Percentiles rank a stretch among this genome's conserved stretches.
Conservation (phyloP, 1,140 invertebrate species). For the Pantala flavescens region DNA sequence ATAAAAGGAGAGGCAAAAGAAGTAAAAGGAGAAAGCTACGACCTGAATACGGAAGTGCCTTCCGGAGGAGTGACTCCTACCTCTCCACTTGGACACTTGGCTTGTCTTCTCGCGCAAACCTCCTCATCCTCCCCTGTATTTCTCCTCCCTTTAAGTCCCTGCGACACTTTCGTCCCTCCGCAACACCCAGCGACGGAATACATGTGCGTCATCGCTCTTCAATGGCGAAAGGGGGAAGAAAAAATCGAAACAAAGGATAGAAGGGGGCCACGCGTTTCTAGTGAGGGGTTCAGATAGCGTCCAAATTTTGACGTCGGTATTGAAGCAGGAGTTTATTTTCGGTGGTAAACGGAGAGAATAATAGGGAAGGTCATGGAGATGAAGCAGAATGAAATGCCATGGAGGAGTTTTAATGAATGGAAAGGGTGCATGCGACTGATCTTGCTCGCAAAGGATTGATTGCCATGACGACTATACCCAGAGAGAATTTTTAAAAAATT, state of each 20-base stretch:
- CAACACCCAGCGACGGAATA: not conserved
- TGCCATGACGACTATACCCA: not conserved
- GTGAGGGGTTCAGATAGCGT: not conserved
- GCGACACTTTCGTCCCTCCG: not conserved
- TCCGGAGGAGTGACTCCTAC: not conserved
- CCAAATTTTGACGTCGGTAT: slow-evolving; percentile 10
- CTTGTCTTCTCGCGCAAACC: not conserved
- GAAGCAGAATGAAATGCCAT: not conserved
- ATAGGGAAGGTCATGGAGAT: not conserved
- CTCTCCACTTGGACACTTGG: slow-evolving; percentile 3
- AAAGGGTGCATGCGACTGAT: too few species aligned
- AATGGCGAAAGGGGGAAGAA: not conserved
- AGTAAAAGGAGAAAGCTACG: not conserved
- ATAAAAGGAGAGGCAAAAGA: not conserved
- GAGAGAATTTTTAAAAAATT: not conserved
- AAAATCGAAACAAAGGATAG: not conserved
- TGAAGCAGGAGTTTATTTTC: not conserved
- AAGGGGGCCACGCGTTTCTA: not conserved
- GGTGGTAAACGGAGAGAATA: not conserved
- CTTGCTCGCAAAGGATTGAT: not conserved
- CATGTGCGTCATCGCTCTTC: slow-evolving; percentile 2
- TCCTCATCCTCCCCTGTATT: not conserved
- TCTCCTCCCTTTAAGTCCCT: not conserved
- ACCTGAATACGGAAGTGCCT: slow-evolving; percentile 3
- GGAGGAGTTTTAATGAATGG: not conserved